phyloP scores from a whole-genome alignment of 92 coral and sea anemone genomes.

The Epizoanthus stellaris region DNA sequence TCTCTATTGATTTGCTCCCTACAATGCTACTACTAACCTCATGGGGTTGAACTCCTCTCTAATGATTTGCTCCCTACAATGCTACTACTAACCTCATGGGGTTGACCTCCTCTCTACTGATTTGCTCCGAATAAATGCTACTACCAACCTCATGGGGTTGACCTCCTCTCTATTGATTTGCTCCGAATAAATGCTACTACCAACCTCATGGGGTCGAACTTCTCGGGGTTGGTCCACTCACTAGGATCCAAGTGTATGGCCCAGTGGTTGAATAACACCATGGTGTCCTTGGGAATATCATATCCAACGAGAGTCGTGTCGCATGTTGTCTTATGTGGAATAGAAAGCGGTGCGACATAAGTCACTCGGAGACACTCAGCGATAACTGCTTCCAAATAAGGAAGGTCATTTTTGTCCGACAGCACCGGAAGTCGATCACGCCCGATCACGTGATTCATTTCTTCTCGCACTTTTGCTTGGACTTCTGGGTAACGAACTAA shows the following conservation, averaged over 20 bases:
- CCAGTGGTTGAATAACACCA: constrained; percentile 59
- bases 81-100: too few relatives aligned
- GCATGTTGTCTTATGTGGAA: constrained; percentile 64
- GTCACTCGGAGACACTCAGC: constrained; percentile 47
- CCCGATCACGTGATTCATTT: constrained; percentile 34
- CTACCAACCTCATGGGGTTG: too few relatives aligned
- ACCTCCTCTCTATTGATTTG: too few relatives aligned
- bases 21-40: constrained; percentile 24
- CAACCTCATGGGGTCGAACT: constrained; percentile 58
- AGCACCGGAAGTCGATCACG: constrained; percentile 47
- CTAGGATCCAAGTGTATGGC: constrained; percentile 61
- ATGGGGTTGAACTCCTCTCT: constrained; percentile 49
- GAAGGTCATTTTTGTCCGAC: constrained; percentile 53
- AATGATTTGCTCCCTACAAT: too few relatives aligned
- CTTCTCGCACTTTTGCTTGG: constrained; percentile 58
- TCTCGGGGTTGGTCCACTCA: constrained; percentile 51
- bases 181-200: too few relatives aligned
- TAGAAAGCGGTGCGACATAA: constrained; percentile 23
- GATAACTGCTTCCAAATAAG: constrained; percentile 63
- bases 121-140: too few relatives aligned
- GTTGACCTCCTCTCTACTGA: too few relatives aligned
- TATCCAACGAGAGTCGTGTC: constrained; percentile 55
- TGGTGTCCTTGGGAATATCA: constrained; percentile 60
- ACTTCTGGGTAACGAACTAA: constrained; percentile 58
- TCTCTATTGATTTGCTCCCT: too few relatives aligned